Evolutionary conservation across 2,888 invertebrate genomes (phyloP).

Genomic region (Sminthurinus aureus): DNA sequence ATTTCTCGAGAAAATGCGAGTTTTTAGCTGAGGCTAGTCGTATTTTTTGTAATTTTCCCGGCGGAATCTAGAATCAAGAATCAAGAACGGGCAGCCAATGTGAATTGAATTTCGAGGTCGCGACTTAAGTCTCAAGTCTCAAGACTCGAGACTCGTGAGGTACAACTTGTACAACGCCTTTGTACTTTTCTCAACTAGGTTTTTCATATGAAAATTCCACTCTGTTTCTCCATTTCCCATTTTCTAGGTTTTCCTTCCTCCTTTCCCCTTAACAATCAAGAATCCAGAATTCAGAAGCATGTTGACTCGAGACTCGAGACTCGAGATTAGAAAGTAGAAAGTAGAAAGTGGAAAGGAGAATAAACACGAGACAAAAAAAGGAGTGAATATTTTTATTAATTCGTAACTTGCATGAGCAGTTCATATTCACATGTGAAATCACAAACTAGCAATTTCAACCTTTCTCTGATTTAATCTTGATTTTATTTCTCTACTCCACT

Average conservation of each 20-base stretch:
- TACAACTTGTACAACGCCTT: background rate
- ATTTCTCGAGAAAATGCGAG: no score
- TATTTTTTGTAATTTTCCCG: no score
- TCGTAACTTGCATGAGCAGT: conserved; percentile 53
- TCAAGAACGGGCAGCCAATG: background rate
- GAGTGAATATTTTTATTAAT: conserved; percentile 51
- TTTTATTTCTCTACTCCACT: conserved; percentile 13
- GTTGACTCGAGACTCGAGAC: background rate
- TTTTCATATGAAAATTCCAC: background rate
- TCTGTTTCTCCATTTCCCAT: background rate
- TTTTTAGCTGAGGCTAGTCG: no score
- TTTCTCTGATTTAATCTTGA: background rate
- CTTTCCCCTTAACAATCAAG: no score
- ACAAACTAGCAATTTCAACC: conserved; percentile 2
- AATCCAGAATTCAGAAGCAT: background rate
- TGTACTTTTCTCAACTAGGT: no score
- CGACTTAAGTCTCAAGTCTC: background rate
- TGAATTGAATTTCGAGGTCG: background rate
- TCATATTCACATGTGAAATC: conserved; percentile 24
- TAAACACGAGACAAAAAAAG: background rate
- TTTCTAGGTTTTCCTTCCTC: background rate
- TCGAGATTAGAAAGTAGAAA: background rate
- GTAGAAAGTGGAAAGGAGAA: background rate
- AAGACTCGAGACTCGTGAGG: background rate
- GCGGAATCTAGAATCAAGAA: background rate